Conservation (phyloP, 2,888 invertebrate species). For the Cheilosia grossa region DNA sequence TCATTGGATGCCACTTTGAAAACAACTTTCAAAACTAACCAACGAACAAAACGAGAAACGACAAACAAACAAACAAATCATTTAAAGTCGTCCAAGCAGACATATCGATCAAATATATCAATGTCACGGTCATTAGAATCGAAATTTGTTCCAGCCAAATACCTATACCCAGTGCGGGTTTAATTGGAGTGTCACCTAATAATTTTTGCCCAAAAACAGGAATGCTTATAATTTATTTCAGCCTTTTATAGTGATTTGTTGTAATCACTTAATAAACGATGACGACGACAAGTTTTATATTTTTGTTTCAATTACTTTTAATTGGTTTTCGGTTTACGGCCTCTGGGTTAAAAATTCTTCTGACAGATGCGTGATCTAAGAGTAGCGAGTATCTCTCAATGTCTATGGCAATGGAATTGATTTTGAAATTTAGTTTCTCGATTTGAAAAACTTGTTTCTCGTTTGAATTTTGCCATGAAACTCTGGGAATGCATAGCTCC, state of each 20-base stretch:
- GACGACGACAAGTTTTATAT: not conserved
- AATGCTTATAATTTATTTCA: not conserved
- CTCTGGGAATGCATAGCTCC: conserved; percentile 17
- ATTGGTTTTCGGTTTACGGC: not conserved
- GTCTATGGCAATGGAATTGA: conserved; percentile 8
- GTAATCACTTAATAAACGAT: not conserved
- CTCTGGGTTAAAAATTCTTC: not conserved
- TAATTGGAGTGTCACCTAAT: not conserved
- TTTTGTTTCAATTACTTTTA: not conserved
- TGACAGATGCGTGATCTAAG: no score
- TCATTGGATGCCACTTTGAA: no score
- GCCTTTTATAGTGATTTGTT: conserved; percentile 5
- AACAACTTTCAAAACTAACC: no score
- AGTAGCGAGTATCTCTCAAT: no score
- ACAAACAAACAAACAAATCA: no score
- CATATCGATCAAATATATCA: not conserved
- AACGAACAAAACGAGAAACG: no score
- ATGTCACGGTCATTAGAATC: no score
- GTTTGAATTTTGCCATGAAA: conserved; percentile 4
- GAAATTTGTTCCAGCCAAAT: not conserved
- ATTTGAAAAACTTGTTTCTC: conserved; percentile 6
- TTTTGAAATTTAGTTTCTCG: conserved; percentile 10
- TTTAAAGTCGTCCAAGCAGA: no score
- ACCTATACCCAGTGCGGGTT: no score
- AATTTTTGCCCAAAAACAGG: conserved; percentile 2